Evolutionary conservation across 2,888 invertebrate species (phyloP).

Genomic region (Teinopalpus imperialis): DNA sequence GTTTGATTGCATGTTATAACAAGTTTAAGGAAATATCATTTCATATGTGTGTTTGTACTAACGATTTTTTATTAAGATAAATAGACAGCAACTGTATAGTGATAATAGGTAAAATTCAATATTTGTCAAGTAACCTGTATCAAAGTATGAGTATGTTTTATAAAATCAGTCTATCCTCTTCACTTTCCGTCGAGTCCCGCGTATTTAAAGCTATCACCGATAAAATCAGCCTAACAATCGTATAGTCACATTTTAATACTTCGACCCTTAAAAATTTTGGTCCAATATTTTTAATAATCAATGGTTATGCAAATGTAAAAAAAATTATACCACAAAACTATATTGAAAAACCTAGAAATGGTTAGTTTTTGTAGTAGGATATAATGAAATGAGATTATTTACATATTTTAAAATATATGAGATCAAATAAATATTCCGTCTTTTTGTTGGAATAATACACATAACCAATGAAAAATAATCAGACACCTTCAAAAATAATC

Average conservation of each 20-base stretch:
- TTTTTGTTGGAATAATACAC: constrained; percentile 50
- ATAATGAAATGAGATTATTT: constrained; percentile 47
- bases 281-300: constrained; percentile 50
- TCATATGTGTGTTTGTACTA: constrained; percentile 23
- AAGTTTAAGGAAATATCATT: constrained; percentile 21
- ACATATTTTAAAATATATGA: constrained; percentile 70
- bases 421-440: constrained; percentile 68
- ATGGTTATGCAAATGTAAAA: constrained; percentile 23
- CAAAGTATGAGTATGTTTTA: constrained; percentile 69
- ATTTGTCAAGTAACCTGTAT: constrained; percentile 72
- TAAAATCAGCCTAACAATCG: constrained; percentile 55
- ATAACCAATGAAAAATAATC: constrained; percentile 45
- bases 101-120: constrained; percentile 32
- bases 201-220: constrained; percentile 70
- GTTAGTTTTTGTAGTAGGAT: constrained; percentile 40
- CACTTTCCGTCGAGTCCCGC: constrained; percentile 60
- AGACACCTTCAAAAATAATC: constrained; percentile 43
- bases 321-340: constrained; percentile 14
- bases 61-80: constrained; percentile 15
- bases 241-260: constrained; percentile 47
- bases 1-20: constrained; percentile 16
- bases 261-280: constrained; percentile 61
- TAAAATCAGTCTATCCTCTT: constrained; percentile 75
- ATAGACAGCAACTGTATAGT: constrained; percentile 19
- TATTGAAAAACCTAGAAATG: constrained; percentile 36